A percentile compares a stretch with the other conserved stretches of the same genome.
phyloP scores from a whole-genome alignment of 2,888 invertebrate genomes.

The Lysandra coridon region DNA sequence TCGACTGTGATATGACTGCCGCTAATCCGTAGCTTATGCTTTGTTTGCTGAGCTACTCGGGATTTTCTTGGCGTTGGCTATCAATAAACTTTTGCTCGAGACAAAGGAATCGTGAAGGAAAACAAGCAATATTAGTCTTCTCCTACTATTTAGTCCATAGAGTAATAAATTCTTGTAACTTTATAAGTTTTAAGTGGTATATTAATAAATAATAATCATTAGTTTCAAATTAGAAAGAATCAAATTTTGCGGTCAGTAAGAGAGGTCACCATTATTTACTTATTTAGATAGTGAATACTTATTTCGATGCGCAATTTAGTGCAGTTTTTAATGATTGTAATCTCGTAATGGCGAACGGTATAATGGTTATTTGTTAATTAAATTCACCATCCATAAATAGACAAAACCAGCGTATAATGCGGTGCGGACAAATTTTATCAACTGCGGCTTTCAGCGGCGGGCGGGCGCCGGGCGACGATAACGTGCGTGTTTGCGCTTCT shows the following conservation, averaged over 20 bases:
- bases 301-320: neutral
- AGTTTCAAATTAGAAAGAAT: neutral
- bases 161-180: neutral
- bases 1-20: too few relatives aligned
- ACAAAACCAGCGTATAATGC: neutral
- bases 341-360: neutral
- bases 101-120: neutral
- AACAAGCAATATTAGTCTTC: neutral
- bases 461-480: conserved; percentile 2
- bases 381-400: neutral
- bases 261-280: neutral
- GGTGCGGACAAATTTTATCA: neutral
- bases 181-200: neutral
- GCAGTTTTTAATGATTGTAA: neutral
- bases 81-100: neutral
- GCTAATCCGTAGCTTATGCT: neutral
- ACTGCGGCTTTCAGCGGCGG: neutral
- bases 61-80: neutral
- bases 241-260: neutral
- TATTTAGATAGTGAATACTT: neutral
- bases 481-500: conserved; percentile 12
- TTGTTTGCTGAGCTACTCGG: neutral
- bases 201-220: neutral
- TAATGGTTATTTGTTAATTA: neutral
- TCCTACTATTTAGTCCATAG: neutral